A percentile compares a stretch with the other conserved stretches of the same genome.
phyloP scores from a whole-genome alignment of 1,140 invertebrate genomes.

The Nilaparvata lugens region DNA sequence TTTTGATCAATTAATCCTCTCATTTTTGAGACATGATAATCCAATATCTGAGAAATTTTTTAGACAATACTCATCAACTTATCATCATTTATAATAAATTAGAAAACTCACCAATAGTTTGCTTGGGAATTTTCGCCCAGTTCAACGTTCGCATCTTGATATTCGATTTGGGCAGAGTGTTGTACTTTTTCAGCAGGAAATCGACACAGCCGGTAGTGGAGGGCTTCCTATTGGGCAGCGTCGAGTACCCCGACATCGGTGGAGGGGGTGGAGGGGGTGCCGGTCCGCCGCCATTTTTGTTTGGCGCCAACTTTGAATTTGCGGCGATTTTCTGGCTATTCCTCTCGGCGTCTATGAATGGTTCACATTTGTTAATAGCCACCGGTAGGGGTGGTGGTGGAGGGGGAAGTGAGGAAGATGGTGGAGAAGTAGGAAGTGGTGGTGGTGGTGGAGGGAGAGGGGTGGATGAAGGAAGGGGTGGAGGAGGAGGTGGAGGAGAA shows the following conservation, averaged over 20 bases:
- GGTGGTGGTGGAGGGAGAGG: conserved; percentile 12
- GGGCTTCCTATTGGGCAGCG: conserved; percentile 19
- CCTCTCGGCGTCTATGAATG: too few relatives aligned
- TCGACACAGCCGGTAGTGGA: neutral
- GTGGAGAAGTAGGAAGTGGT: conserved; percentile 8
- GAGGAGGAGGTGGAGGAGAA: conserved; percentile 25
- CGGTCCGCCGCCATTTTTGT: neutral
- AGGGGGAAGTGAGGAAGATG: conserved; percentile 5
- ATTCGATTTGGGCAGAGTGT: conserved; percentile 30
- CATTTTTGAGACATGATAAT: too few relatives aligned
- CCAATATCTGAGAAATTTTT: too few relatives aligned
- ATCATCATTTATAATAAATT: too few relatives aligned
- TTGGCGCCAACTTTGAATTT: too few relatives aligned
- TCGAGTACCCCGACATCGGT: neutral
- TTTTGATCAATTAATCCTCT: too few relatives aligned
- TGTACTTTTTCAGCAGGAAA: conserved; percentile 18
- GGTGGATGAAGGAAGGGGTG: conserved; percentile 2
- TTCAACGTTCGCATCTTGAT: conserved; percentile 37
- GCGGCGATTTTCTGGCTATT: too few relatives aligned
- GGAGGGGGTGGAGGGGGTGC: conserved; percentile 20
- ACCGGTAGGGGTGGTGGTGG: conserved; percentile 15
- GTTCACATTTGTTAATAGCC: neutral
- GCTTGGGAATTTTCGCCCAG: conserved; percentile 36
- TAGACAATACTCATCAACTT: too few relatives aligned
- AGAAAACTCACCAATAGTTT: conserved; percentile 24